Base-by-base conservation (phyloP, 2,797 vertebrate species). In the Phrynocephalus forsythii region DNA sequence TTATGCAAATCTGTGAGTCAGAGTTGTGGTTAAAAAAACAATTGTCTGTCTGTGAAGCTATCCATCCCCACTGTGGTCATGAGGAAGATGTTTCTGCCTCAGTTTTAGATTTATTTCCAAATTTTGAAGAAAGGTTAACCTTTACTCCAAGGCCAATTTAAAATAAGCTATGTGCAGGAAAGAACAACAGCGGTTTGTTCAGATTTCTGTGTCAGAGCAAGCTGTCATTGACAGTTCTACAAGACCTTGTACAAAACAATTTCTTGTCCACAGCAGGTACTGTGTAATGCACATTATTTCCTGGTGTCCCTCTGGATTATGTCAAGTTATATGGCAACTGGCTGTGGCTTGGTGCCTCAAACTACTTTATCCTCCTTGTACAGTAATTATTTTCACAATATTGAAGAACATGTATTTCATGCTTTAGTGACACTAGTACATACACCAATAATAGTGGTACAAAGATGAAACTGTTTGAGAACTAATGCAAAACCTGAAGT, bases 231-330 rank as follows among this genome's bases (percentile, higher is more conserved):
- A 10, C 75, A 38, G 15, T 8, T 24, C 30, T 86, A 6, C 18
- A 85, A 79, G 83, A 85, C 1, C n/a, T n/a, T 9, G 18, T 85
- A 26, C 33, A 24, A 50, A 83, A 24, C n/a, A n/a, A 30, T 26
- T 82, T 30, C 30, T 84, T 80, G 0, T 86, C 28, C 16, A 11
- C 67, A 66, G 20, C 6, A 69, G 79, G 10, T 66, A 66, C n/a
- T 44, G 38, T 30, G 20, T 28, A 81, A 66, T 73, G 9, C 73
- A 26, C 48, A 86, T 48, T 84, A 20, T 71, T 92, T 15, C 86
- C 90, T 26, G 6, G 86, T 93, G 75, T 91, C 24, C 11, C 82
- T 89, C 20, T 69, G 30, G 26, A 73, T 82, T 90, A 22, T 68
- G 30, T 77, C 38, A 6, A 68, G 9, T 24, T 85, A 79, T 30